phyloP scores from a whole-genome alignment of 2,113 vertebrate species.

The Heliornis fulica region DNA sequence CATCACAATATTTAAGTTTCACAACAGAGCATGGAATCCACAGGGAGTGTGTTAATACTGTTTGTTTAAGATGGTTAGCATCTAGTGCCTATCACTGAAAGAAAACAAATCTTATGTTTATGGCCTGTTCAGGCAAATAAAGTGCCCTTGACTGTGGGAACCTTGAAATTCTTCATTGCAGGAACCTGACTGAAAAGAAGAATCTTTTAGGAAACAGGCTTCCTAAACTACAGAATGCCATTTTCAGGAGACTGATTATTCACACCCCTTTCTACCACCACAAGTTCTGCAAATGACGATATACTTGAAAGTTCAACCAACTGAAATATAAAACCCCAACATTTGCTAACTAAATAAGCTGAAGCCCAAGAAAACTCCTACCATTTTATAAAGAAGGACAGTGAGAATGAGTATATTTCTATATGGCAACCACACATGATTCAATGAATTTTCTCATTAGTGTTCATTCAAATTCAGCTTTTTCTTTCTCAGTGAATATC shows the following conservation, averaged over 20 bases:
- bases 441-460: neutral
- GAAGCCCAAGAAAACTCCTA: neutral
- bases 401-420: neutral
- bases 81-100: neutral
- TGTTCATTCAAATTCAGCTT: neutral
- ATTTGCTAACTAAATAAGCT: neutral
- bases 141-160: neutral
- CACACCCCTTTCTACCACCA: fast-evolving
- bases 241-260: neutral
- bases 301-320: neutral
- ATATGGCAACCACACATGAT: neutral
- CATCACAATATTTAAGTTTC: neutral
- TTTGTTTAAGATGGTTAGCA: neutral
- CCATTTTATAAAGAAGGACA: neutral
- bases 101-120: neutral
- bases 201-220: neutral
- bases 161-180: neutral
- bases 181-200: neutral
- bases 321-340: neutral
- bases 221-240: neutral
- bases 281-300: neutral
- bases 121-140: neutral
- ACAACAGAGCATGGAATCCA: neutral
- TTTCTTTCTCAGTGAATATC: neutral
- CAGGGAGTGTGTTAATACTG: neutral